phyloP scores from a whole-genome alignment of 2,888 invertebrate genomes.

The Drosophila maculinotata region DNA sequence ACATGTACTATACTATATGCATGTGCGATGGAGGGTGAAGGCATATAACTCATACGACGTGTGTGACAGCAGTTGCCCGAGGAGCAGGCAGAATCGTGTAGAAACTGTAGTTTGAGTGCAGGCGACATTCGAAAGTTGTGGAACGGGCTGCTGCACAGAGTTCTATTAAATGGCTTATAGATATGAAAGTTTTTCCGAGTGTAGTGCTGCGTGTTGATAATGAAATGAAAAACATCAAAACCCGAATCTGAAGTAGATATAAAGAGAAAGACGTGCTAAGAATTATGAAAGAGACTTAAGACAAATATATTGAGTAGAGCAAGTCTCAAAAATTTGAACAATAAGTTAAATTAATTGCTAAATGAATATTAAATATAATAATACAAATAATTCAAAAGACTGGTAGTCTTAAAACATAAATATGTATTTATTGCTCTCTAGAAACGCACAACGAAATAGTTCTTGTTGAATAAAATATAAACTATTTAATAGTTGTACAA shows the following conservation, averaged over 20 bases:
- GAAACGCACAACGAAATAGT: too few relatives aligned
- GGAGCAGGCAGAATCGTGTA: slow-evolving; percentile 22
- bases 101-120: slow-evolving; percentile 2
- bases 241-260: slow-evolving; percentile 10
- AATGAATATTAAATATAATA: too few relatives aligned
- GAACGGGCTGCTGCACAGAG: background rate
- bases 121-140: slow-evolving; percentile 36
- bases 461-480: too few relatives aligned
- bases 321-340: background rate
- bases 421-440: too few relatives aligned
- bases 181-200: slow-evolving; percentile 35
- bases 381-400: too few relatives aligned
- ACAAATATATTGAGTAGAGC: background rate
- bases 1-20: slow-evolving; percentile 2
- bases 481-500: too few relatives aligned
- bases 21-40: slow-evolving; percentile 42
- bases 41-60: slow-evolving; percentile 68
- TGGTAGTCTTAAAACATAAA: too few relatives aligned
- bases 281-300: slow-evolving; percentile 4
- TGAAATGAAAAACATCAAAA: slow-evolving; percentile 43
- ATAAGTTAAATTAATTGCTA: background rate
- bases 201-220: slow-evolving; percentile 33
- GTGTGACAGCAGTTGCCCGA: slow-evolving; percentile 60
- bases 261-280: slow-evolving; percentile 10
- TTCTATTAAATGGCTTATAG: slow-evolving; percentile 32